A percentile compares a stretch with the other conserved stretches of the same genome.
These are phyloP conservation scores for Arizona elegans DNA, from an alignment of 2,113 vertebrate genomes.

Conservation along the genomic window DNA sequence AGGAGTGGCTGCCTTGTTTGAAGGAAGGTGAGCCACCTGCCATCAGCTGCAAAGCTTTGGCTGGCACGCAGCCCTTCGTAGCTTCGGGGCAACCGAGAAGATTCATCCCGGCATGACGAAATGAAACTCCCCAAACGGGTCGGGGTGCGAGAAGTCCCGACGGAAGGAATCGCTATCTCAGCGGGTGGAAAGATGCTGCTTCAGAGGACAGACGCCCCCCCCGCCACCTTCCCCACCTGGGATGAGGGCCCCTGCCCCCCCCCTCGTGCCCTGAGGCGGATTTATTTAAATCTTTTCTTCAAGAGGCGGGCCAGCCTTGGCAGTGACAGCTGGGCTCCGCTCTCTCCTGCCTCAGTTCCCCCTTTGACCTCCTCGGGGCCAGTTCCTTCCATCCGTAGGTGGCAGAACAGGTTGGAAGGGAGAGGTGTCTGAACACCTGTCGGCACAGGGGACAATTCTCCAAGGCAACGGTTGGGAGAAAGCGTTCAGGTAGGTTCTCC, in stretches of 20 bases:
- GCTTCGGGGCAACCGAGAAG: not conserved
- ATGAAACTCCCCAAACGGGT: not conserved
- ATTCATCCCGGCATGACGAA: not conserved
- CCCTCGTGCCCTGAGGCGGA: not conserved
- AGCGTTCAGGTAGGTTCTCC: not conserved
- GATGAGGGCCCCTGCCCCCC: too few species aligned
- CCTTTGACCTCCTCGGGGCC: not conserved
- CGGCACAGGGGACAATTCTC: not conserved
- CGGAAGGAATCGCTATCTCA: not conserved
- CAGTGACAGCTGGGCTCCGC: not conserved
- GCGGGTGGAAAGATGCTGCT: not conserved
- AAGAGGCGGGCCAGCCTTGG: accelerated
- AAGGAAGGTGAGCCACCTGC: not conserved
- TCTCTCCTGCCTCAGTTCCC: not conserved
- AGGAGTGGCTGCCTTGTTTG: not conserved
- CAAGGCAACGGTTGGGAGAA: not conserved
- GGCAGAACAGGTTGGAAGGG: not conserved
- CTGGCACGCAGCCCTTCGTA: not conserved
- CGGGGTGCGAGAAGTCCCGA: not conserved
- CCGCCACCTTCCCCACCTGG: not conserved
- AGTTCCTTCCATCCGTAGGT: not conserved
- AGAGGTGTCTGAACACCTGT: not conserved
- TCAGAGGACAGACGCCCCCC: not conserved
- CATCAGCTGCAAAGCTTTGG: not conserved
- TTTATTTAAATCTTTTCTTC: not conserved